These are phyloP conservation scores for Napeogenes sylphis DNA, from an alignment of 2,888 invertebrate species.

Conservation along the genomic window DNA sequence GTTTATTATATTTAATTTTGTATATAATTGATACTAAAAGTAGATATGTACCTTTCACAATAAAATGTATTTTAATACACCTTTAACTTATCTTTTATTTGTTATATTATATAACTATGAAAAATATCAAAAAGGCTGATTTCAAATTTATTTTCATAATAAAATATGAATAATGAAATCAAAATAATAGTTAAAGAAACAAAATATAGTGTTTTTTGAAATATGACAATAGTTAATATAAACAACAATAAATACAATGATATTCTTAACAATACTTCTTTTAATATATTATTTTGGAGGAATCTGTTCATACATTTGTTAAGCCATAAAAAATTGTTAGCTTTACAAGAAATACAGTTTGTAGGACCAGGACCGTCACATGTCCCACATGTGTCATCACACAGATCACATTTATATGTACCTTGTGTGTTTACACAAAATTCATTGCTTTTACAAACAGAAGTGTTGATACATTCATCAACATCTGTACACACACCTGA, in stretches of 20 bases:
- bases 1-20: constrained; percentile 66
- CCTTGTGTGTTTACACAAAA: constrained; percentile 94
- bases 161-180: constrained; percentile 50
- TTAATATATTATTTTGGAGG: constrained; percentile 44
- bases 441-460: constrained; percentile 79
- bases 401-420: constrained; percentile 85
- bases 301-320: constrained; percentile 54
- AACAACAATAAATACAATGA: constrained; percentile 48
- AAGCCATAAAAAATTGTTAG: constrained; percentile 46
- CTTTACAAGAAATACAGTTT: constrained; percentile 88
- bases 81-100: constrained; percentile 50
- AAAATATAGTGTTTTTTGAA: constrained; percentile 41
- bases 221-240: constrained; percentile 45
- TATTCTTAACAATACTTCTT: constrained; percentile 42
- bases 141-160: constrained; percentile 42
- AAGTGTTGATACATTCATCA: constrained; percentile 84
- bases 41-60: constrained; percentile 74
- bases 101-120: constrained; percentile 14
- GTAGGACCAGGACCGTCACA: constrained; percentile 91
- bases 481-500: constrained; percentile 87
- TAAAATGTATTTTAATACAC: constrained; percentile 78
- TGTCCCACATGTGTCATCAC: constrained; percentile 88
- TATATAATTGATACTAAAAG: constrained; percentile 74
- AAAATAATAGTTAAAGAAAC: constrained; percentile 45
- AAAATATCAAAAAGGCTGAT: constrained; percentile 26